Evolutionary conservation across 2,888 invertebrate genomes (phyloP), one percentile per base, ranked within the genome.

Genomic region (Eupeodes luniger): DNA sequence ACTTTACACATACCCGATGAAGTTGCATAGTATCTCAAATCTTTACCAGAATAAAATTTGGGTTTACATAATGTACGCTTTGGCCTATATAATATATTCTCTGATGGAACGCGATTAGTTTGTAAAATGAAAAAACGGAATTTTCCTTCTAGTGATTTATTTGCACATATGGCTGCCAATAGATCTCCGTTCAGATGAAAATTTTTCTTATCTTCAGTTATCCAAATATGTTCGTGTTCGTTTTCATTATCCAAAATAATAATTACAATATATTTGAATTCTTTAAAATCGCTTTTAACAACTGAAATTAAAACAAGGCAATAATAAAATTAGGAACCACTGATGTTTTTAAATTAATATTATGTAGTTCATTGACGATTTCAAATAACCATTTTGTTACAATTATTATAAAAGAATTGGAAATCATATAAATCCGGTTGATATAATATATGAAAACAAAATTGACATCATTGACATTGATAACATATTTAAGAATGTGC

Each of bases 231-330:
- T 40, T 77, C 76, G 3, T 77, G 61, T 5, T 72, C 61, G 36
- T 81, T 85, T 12, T 27, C 70, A 36, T 85, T 85, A 14, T 85
- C 85, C 55, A 85, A 77, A 36, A 85, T 66, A 12, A 85, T 40
- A 12, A 72, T 72, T 19, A 85, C 77, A n/a, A 85, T 66, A 14
- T 85, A 85, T 9, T 81, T 72, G 9, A 40, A 81, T 1, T 16
- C 14, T 1, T 36, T 53, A n/a, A 77, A 77, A 49, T 85, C 40
- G 2, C 40, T 27, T 3, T 27, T 4, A 2, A 49, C 12, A 62
- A 85, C 85, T 85, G 10, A 5, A 40, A 66, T 10, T 12, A 47
- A 47, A 55, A 36, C 4, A 64, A 10, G 55, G 6, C 16, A 34
- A 19, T 51, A 3, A 16, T 27, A 19, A 12, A 62, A 27, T 27